Percentiles rank a stretch among this genome's conserved stretches.
Evolutionary conservation across 2,797 vertebrate species (phyloP).

Genomic region (Rousettus madagascariensis): DNA sequence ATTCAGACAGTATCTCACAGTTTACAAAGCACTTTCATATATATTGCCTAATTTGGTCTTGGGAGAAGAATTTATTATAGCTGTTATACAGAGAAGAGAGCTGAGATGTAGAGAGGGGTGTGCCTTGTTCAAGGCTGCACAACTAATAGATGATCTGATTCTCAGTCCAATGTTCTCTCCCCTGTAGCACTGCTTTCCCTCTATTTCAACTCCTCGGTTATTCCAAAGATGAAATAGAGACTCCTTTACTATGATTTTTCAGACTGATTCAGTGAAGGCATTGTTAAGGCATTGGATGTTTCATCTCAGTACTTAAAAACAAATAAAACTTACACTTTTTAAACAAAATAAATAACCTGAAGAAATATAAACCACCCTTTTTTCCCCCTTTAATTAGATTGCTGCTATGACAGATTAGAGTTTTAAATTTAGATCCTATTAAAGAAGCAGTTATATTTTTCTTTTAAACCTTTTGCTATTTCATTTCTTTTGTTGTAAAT

Average conservation of each 20-base stretch:
- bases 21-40: not conserved
- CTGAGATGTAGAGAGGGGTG: not conserved
- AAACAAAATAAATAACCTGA: not conserved
- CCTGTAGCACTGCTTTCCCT: not conserved
- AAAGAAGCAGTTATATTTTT: not conserved
- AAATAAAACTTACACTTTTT: not conserved
- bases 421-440: not conserved
- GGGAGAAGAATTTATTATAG: not conserved
- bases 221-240: not conserved
- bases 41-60: not conserved
- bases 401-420: not conserved
- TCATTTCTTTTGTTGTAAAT: conserved; percentile 10
- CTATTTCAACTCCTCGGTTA: not conserved
- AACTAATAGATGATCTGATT: not conserved
- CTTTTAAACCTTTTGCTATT: not conserved
- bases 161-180: not conserved
- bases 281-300: not conserved
- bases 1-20: not conserved
- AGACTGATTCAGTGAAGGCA: not conserved
- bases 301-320: not conserved
- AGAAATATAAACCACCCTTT: not conserved
- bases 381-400: not conserved
- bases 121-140: not conserved
- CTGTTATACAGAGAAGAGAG: not conserved
- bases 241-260: not conserved